phyloP scores from a whole-genome alignment of 2,797 vertebrate species.

The Melanotaenia trifasciata region DNA sequence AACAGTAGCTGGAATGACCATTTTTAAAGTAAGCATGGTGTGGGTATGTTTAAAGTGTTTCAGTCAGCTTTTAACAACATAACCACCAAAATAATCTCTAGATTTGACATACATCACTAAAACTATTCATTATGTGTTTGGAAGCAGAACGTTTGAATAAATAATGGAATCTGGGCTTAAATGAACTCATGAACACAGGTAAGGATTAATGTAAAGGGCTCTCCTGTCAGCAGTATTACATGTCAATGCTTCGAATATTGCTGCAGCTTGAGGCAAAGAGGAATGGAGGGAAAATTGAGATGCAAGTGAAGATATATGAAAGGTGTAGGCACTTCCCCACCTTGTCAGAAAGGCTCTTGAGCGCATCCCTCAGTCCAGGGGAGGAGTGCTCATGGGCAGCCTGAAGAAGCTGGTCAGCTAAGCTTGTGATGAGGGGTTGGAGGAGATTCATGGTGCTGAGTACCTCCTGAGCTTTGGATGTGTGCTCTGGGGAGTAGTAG shows the following conservation, averaged over 20 bases:
- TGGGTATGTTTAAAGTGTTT: slow-evolving; percentile 4
- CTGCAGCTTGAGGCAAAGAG: slow-evolving; percentile 12
- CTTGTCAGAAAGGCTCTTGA: slow-evolving; percentile 96
- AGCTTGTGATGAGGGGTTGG: slow-evolving; percentile 91
- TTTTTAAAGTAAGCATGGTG: background rate
- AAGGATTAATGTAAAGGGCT: slow-evolving; percentile 15
- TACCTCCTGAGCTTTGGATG: slow-evolving; percentile 95
- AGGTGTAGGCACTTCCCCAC: slow-evolving; percentile 80
- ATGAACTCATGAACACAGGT: slow-evolving; percentile 18
- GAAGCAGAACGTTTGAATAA: slow-evolving; percentile 4
- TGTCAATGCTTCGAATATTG: slow-evolving; percentile 26
- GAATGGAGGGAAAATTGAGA: slow-evolving; percentile 18
- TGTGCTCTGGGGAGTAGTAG: slow-evolving; percentile 99
- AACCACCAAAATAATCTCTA: background rate
- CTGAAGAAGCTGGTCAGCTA: slow-evolving; percentile 92
- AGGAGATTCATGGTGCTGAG: slow-evolving; percentile 93
- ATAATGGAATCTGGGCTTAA: slow-evolving; percentile 30
- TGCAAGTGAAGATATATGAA: slow-evolving; percentile 8
- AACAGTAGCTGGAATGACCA: slow-evolving; percentile 5
- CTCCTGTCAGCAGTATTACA: background rate
- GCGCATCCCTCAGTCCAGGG: slow-evolving; percentile 90
- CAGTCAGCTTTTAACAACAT: slow-evolving; percentile 13
- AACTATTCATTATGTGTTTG: slow-evolving; percentile 12
- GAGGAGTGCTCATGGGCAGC: slow-evolving; percentile 91
- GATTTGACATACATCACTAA: background rate